Base-by-base conservation (phyloP, 1,140 invertebrate species). In the Diorhabda carinulata region DNA sequence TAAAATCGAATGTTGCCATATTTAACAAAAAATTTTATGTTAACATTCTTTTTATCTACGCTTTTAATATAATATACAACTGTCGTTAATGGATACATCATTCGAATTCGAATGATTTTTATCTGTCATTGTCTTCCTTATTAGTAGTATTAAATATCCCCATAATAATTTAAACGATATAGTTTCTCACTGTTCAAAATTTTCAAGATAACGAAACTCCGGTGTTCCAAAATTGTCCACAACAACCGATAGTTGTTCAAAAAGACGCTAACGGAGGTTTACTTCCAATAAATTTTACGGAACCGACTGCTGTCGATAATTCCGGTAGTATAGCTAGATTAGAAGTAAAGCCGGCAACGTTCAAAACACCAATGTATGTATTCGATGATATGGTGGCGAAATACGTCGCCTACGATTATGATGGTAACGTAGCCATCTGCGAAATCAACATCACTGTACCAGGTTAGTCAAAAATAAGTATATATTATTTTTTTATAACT, bases 361-460 rank as follows among this genome's bases (percentile, higher is more conserved):
- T 98, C 81, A 90, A 88, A 77, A 96, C 94, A 2, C 96, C 96
- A 0, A 87, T 92, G 73, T 89, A 91, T 74, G 88, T 98, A 41
- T 96, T 98, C 80, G 88, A 95, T 77, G 94, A 97, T 70, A 94
- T 92, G 69, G 91, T 96, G 56, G 93, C 98, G 0, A 93, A 97
- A 85, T 98, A 98, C 77, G 90, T 96, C 3, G 96, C 96, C 1
- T 98, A 94, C 77, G 96, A 98, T 84, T 95, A 95, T 77, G 96
- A 98, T 80, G 96, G 96, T 72, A 98, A 98, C 78, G 94, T 97
- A 41, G 96, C 96, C 42, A 97, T 97, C 80, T 98, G 96, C 78
- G 92, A 95, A 85, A 94, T 98, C 3, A 97, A 97, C 76, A 96
- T 97, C 25, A 96, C 94, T 4, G 93, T 96, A 3, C 92, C 93